phyloP scores from a whole-genome alignment of 2,113 vertebrate genomes.

The Leucopsar rothschildi region DNA sequence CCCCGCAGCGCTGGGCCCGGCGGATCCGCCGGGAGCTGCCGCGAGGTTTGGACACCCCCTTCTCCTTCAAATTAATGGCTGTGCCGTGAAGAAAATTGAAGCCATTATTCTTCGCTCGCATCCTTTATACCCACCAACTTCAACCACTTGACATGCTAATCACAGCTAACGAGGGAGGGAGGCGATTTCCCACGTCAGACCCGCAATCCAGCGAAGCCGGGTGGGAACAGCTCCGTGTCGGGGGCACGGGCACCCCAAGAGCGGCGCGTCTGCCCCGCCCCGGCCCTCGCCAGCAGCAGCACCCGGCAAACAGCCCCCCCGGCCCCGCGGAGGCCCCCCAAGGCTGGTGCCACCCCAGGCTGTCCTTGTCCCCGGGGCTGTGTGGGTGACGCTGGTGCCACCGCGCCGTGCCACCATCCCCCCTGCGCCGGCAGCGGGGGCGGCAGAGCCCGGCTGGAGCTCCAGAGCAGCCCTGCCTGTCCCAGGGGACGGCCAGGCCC shows the following conservation, averaged over 20 bases:
- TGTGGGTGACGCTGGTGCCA: accelerated
- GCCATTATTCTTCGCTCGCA: slow-evolving; percentile 60
- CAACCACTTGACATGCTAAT: slow-evolving; percentile 58
- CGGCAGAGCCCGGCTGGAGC: background rate
- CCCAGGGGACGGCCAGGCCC: background rate
- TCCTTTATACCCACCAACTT: slow-evolving; percentile 53
- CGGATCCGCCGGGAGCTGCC: background rate
- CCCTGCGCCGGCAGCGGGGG: background rate
- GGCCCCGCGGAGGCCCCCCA: accelerated
- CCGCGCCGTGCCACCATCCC: background rate
- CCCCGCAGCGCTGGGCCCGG: background rate
- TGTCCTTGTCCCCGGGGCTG: background rate
- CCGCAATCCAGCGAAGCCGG: slow-evolving; percentile 5
- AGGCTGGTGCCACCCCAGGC: accelerated
- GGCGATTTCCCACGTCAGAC: slow-evolving; percentile 40
- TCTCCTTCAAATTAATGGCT: slow-evolving; percentile 53
- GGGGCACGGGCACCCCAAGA: background rate
- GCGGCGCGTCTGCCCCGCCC: background rate
- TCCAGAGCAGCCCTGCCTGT: background rate
- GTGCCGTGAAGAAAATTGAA: slow-evolving; percentile 56
- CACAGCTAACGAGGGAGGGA: slow-evolving; percentile 64
- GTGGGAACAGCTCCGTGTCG: background rate
- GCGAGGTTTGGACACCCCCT: slow-evolving; percentile 19
- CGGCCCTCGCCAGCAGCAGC: accelerated
- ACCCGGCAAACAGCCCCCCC: background rate